A percentile compares a stretch with the other conserved stretches of the same genome.
These are phyloP conservation scores for Atrichornis clamosus DNA, from an alignment of 2,113 vertebrate species.

Conservation along the genomic window DNA sequence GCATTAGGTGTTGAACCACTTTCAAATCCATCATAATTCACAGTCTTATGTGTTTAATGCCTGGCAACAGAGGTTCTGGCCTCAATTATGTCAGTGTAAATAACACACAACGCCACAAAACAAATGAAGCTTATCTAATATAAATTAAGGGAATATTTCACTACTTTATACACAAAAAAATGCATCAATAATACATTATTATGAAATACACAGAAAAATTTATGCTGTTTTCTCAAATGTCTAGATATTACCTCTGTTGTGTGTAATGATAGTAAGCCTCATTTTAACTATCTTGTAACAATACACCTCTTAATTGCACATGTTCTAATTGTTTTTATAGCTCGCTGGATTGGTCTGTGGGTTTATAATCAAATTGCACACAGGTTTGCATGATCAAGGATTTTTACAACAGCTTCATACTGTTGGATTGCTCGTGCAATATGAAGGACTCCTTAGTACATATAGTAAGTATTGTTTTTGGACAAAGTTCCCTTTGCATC, in stretches of 20 bases:
- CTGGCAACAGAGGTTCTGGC: not conserved
- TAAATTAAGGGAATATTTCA: not conserved
- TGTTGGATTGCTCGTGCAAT: conserved; percentile 90
- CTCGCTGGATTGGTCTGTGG: conserved; percentile 92
- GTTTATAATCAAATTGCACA: conserved; percentile 90
- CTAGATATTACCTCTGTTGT: not conserved
- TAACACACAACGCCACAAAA: not conserved
- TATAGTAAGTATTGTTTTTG: conserved; percentile 84
- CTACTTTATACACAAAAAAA: not conserved
- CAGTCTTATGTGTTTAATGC: not conserved
- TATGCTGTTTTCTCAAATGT: not conserved
- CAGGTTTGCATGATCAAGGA: conserved; percentile 85
- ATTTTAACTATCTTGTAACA: not conserved
- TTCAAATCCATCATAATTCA: not conserved
- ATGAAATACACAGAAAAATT: not conserved
- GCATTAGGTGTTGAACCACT: not conserved
- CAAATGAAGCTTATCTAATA: not conserved
- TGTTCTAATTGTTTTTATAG: conserved; percentile 63
- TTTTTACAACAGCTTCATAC: conserved; percentile 91
- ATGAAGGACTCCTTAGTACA: conserved; percentile 96
- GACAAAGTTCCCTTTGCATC: not conserved
- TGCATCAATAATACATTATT: not conserved
- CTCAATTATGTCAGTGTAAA: not conserved
- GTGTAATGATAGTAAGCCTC: not conserved
- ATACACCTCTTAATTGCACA: not conserved